Evolutionary conservation across 1,140 invertebrate genomes (phyloP), one percentile per base, ranked within the genome.

Genomic region (Euwallacea fornicatus): DNA sequence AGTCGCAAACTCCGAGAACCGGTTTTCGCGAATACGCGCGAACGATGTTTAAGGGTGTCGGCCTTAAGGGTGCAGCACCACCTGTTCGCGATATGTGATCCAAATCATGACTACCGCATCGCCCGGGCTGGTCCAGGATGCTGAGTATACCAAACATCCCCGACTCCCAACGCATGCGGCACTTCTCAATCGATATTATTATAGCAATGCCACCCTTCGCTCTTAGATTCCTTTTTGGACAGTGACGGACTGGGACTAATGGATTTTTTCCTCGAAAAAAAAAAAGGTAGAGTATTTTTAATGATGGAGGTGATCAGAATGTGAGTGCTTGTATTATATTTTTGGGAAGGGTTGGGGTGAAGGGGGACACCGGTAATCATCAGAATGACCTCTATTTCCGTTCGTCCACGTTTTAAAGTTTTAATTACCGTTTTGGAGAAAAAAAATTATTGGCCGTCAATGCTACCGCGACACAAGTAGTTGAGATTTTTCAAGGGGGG

Each of bases 61-160:
- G 11, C 59, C 21, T 43, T n/a, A 42, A 15, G 62, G 65, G 47
- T 50, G 42, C 21, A 42, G 15, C 44, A 53, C 59, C 66, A 59
- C 47, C 66, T 66, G 67, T 56, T 74, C 69, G 73, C 72, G 75
- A 68, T 67, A 65, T 54, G 60, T 66, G 68, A 64, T 73, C 63
- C 68, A 67, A 73, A 76, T 72, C 72, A 66, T 75, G 74, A 79
- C 78, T 79, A 70, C 78, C 75, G 76, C 78, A 78, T 75, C 76
- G 78, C 78, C 78, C 77, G 78, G 78, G 76, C 76, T 76, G 77
- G 78, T 74, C 78, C 78, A 78, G 77, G 78, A 79, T 78, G 78
- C 78, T 79, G 78, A 76, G 78, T 76, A 71, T 74, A 73, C 65
- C 76, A 71, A 76, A 76, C 74, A 77, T 77, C 76, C 73, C 74